A percentile compares a stretch with the other conserved stretches of the same genome.
Conservation (phyloP, 2,113 vertebrate genomes). For the Corynorhinus townsendii region DNA sequence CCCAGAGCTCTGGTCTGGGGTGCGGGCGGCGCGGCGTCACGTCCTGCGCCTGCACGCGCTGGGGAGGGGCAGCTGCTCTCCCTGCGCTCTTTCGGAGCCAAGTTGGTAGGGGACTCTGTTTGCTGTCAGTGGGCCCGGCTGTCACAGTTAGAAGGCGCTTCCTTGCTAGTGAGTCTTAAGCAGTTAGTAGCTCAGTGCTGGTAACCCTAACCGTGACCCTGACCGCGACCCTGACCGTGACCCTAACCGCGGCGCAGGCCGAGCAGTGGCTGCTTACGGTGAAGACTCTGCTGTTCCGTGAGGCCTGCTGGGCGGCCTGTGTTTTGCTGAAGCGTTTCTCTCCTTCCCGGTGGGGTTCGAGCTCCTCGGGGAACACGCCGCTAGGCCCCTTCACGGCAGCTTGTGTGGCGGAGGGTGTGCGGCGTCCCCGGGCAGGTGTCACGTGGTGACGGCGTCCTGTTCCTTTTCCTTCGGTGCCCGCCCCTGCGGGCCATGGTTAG, state of each 20-base stretch:
- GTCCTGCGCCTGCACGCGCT: no score
- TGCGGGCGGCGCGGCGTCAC: no score
- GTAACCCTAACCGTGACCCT: no score
- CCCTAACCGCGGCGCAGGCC: constrained; percentile 57
- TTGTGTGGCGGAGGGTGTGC: not conserved
- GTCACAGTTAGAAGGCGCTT: constrained; percentile 71
- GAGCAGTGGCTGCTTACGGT: constrained; percentile 46
- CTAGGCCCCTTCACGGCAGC: not conserved
- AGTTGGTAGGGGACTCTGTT: constrained; percentile 64
- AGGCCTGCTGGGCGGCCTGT: not conserved
- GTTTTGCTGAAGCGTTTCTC: not conserved
- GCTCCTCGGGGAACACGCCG: not conserved
- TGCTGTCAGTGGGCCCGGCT: constrained; percentile 75
- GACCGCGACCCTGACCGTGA: no score
- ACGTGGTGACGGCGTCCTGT: fast-evolving
- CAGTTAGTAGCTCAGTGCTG: constrained; percentile 72
- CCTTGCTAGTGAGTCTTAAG: constrained; percentile 75
- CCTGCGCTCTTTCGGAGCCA: constrained; percentile 51
- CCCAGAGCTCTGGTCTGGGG: no score
- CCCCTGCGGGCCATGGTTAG: fast-evolving
- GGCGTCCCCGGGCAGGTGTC: not conserved
- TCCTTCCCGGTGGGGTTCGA: fast-evolving
- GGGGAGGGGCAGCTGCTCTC: constrained; percentile 31
- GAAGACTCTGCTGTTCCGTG: no score
- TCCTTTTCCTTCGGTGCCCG: not conserved